Percentiles rank a stretch among this genome's conserved stretches.
Conservation (phyloP, 2,888 invertebrate genomes). For the Lysandra coridon region DNA sequence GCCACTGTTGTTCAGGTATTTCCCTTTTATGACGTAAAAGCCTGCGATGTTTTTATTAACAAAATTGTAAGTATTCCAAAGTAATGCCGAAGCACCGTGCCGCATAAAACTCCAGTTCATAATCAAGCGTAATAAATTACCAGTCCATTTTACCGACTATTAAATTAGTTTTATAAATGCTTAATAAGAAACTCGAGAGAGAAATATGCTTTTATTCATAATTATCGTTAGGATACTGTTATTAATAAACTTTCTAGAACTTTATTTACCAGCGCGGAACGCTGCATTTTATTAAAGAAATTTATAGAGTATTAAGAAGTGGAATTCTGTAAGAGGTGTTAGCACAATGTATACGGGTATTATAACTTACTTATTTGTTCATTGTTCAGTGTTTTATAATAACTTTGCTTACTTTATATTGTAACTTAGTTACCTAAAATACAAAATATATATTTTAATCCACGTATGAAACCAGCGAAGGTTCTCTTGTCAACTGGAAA, state of each 20-base stretch:
- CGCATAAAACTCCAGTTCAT: constrained; percentile 26
- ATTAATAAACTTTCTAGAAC: constrained; percentile 30
- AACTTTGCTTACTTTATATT: background rate
- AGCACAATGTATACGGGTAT: constrained; percentile 18
- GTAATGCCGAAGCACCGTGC: background rate
- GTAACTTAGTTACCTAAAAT: background rate
- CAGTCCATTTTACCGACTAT: constrained; percentile 26
- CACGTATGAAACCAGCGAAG: no score
- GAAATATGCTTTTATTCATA: constrained; percentile 31
- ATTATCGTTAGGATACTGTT: constrained; percentile 29
- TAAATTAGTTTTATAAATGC: constrained; percentile 29
- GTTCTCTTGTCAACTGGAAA: no score
- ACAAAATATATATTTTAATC: background rate
- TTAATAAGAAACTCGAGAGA: constrained; percentile 23
- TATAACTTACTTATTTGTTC: constrained; percentile 12
- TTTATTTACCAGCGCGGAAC: constrained; percentile 25
- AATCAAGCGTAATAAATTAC: constrained; percentile 31
- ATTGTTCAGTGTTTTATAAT: background rate
- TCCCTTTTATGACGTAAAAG: background rate
- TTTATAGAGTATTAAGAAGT: constrained; percentile 19
- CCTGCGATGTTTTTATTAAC: background rate
- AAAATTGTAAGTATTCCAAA: background rate
- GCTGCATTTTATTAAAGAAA: constrained; percentile 26
- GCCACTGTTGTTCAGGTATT: background rate
- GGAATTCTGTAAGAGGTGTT: constrained; percentile 23